Conservation (phyloP, 2,888 invertebrate genomes). For the Patella ulyssiponensis region DNA sequence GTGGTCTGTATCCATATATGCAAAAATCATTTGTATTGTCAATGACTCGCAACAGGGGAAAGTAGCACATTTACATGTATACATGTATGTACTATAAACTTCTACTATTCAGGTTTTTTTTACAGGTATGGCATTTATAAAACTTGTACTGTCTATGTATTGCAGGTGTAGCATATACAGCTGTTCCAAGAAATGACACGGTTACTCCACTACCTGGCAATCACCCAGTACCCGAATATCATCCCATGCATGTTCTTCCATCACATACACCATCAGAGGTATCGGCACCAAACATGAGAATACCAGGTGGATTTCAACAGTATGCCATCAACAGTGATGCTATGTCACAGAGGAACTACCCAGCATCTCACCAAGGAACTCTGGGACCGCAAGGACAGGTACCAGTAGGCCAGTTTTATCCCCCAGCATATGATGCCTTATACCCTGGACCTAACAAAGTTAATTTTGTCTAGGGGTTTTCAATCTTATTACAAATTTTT, state of each 20-base stretch:
- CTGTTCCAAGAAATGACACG: background rate
- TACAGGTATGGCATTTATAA: too few species aligned
- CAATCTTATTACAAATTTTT: too few species aligned
- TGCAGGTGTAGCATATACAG: conserved; percentile 5
- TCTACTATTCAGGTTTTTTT: too few species aligned
- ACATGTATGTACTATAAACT: too few species aligned
- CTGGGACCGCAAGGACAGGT: background rate
- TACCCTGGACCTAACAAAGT: background rate
- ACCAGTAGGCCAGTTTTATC: conserved; percentile 12
- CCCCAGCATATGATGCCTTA: conserved; percentile 1
- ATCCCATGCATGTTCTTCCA: background rate
- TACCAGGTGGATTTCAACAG: background rate
- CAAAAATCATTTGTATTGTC: too few species aligned
- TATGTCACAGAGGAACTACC: background rate
- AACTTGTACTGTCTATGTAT: background rate
- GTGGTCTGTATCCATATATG: background rate
- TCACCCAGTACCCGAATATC: background rate
- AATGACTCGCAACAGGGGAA: too few species aligned
- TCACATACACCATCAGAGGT: background rate
- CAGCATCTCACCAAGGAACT: background rate
- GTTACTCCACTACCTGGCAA: background rate
- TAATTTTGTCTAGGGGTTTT: conserved; percentile 1
- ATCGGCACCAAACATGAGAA: background rate
- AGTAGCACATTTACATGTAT: too few species aligned
- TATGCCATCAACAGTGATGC: conserved; percentile 1